Evolutionary conservation across 2,888 invertebrate species (phyloP).

Genomic region (Boloria selene): DNA sequence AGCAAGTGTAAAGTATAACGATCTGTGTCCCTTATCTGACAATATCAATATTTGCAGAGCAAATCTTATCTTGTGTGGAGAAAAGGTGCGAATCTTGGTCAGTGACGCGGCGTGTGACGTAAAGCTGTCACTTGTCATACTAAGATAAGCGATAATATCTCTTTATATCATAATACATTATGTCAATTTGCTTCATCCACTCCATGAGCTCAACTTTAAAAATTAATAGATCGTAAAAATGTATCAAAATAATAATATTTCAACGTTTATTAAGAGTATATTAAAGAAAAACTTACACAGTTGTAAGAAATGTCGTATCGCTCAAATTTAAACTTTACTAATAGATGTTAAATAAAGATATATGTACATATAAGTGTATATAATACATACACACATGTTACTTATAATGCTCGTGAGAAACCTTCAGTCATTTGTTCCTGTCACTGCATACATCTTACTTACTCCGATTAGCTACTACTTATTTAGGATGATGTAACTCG

Average conservation of each 20-base stretch:
- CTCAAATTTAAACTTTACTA: conserved; percentile 4
- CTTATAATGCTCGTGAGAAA: conserved; percentile 50
- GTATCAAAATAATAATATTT: no score
- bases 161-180: conserved; percentile 17
- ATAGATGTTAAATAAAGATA: conserved; percentile 36
- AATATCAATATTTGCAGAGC: conserved; percentile 63
- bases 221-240: no score
- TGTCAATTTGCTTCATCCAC: background rate
- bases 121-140: conserved; percentile 51
- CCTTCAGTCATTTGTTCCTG: conserved; percentile 56
- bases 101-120: conserved; percentile 67
- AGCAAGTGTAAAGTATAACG: conserved; percentile 76
- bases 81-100: conserved; percentile 66
- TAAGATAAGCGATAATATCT: conserved; percentile 34
- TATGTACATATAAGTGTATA: no score
- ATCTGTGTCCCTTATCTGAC: conserved; percentile 68
- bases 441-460: conserved; percentile 60
- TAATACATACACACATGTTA: background rate
- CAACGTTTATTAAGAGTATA: no score
- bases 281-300: background rate
- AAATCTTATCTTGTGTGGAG: conserved; percentile 66
- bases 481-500: conserved; percentile 61
- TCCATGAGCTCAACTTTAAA: conserved; percentile 20
- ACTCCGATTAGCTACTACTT: conserved; percentile 60
- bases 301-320: background rate